A percentile compares a stretch with the other conserved stretches of the same genome.
These are phyloP conservation scores for Anguilla pacifica DNA, from an alignment of 2,797 vertebrate genomes.

Conservation along the genomic window DNA sequence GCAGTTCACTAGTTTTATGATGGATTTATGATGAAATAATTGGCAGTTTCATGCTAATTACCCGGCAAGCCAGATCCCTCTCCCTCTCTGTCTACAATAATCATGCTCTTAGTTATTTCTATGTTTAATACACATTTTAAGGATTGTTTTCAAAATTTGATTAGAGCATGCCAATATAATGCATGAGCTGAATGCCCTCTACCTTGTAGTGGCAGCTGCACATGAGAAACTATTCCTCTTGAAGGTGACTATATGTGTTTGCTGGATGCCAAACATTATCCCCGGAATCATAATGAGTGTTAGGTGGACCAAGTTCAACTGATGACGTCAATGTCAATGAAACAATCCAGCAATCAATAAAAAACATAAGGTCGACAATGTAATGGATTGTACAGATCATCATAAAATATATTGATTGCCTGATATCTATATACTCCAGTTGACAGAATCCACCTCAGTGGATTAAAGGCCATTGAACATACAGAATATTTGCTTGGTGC, in stretches of 20 bases:
- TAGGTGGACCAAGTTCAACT: not conserved
- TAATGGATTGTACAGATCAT: not conserved
- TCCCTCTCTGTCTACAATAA: not conserved
- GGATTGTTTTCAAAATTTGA: not conserved
- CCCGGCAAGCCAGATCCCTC: not conserved
- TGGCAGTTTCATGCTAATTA: not conserved
- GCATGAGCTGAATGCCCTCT: not conserved
- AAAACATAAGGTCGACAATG: not conserved
- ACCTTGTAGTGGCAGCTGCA: not conserved
- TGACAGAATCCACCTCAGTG: not conserved
- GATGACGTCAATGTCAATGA: not conserved
- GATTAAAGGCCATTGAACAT: not conserved
- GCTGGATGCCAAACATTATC: not conserved
- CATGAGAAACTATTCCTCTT: not conserved
- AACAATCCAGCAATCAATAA: not conserved
- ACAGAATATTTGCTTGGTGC: not conserved
- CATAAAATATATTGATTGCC: not conserved
- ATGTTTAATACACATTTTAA: not conserved
- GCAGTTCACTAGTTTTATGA: not conserved
- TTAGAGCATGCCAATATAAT: not conserved
- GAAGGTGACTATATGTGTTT: too few relatives aligned
- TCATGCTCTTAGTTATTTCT: not conserved
- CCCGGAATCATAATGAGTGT: not conserved
- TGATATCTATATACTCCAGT: not conserved
- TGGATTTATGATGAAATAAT: not conserved